Base-by-base conservation (phyloP, 2,888 invertebrate genomes). In the Carabus problematicus region DNA sequence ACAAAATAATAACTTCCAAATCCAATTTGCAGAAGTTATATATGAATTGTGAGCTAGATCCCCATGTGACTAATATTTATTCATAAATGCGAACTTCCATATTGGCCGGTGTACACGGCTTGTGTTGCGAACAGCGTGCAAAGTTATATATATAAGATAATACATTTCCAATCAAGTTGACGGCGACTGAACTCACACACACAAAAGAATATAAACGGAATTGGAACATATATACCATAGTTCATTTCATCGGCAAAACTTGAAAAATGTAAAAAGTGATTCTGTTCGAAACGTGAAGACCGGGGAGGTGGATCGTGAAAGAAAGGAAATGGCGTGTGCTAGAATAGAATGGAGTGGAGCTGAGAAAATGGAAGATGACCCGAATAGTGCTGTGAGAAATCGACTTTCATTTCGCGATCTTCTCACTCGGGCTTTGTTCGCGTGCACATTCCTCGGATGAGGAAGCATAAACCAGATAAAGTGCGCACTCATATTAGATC, bases 211-310 rank as follows among this genome's bases (percentile, higher is more conserved):
- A 47, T 45, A 62, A 62, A 62, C 16, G 62, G 47, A 39, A 62
- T 62, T 62, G 62, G 49, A 62, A 39, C 49, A 62, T 14, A 16
- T 39, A 39, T 18, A 29, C 39, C 40, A 41, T 42, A 42, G 41
- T 60, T 60, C 60, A 43, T 19, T 60, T 52, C n/a, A 52, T 52
- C 12, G 14, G 52, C 52, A 52, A 52, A 52, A 52, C 52, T 52
- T 52, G 9, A 52, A 52, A 52, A 12, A 52, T 12, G 52, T 14
- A 52, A 52, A 52, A 52, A 52, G 52, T 52, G 52, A 52, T 12
- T 52, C 52, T 18, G 18, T 16, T 11, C 18, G 0, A 14, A 9
- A 16, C 9, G 9, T 52, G 52, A 19, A 18, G 11, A 14, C 16
- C 2, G 11, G 14, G 52, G 8, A 14, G 52, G 29, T 3, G 6